Percentiles rank a stretch among this genome's conserved stretches.
Evolutionary conservation across 2,113 vertebrate genomes (phyloP).

Genomic region (Channa argus): DNA sequence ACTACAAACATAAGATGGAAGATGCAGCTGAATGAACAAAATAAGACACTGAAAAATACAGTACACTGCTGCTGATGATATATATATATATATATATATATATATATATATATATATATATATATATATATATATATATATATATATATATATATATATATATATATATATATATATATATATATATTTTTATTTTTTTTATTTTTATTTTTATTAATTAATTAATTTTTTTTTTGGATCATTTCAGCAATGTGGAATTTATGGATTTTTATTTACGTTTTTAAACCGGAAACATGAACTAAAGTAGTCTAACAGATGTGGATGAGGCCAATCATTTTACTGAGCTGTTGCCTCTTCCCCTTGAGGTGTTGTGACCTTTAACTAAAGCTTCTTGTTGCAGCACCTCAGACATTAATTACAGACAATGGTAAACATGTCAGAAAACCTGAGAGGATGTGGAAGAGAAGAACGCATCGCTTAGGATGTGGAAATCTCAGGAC

Average conservation of each 20-base stretch:
- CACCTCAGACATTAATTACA: constrained; percentile 59
- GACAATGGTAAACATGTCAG: constrained; percentile 63
- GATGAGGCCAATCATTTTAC: constrained; percentile 40
- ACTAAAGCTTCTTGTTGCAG: constrained; percentile 56
- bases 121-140: no score
- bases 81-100: no score
- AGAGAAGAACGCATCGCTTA: constrained; percentile 52
- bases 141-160: no score
- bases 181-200: no score
- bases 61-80: constrained; percentile 16
- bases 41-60: constrained; percentile 9
- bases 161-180: no score
- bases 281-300: constrained; percentile 11
- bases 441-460: constrained; percentile 56
- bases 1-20: constrained; percentile 5
- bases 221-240: no score
- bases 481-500: constrained; percentile 67
- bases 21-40: background rate
- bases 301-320: constrained; percentile 64
- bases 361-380: constrained; percentile 46
- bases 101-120: no score
- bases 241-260: constrained; percentile 41
- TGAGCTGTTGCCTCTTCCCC: constrained; percentile 48
- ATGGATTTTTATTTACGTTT: constrained; percentile 2
- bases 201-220: no score